phyloP scores from a whole-genome alignment of 1,140 invertebrate species.

The Pseudomyrmex pallidus region DNA sequence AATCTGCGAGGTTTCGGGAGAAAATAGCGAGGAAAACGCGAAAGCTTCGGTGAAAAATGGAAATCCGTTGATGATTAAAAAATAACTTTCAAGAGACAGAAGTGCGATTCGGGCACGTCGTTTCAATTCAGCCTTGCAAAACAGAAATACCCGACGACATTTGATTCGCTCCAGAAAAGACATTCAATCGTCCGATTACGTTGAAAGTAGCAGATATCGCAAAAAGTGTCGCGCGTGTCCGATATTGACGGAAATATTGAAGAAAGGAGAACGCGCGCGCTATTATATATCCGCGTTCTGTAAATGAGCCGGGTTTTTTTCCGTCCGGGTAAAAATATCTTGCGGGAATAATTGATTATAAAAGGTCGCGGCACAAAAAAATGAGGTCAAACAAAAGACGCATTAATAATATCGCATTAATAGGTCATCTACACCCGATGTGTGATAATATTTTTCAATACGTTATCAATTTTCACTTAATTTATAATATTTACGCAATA shows the following conservation, averaged over 20 bases:
- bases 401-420: too few relatives aligned
- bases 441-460: too few relatives aligned
- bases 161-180: slow-evolving; percentile 22
- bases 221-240: slow-evolving; percentile 4
- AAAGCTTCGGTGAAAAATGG: slow-evolving; percentile 13
- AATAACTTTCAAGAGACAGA: slow-evolving; percentile 29
- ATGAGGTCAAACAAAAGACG: background rate
- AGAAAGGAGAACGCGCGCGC: slow-evolving; percentile 9
- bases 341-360: background rate
- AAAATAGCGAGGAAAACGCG: background rate
- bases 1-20: slow-evolving; percentile 13
- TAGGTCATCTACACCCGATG: too few relatives aligned
- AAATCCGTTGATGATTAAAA: slow-evolving; percentile 51
- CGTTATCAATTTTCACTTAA: too few relatives aligned
- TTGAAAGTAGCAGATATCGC: slow-evolving; percentile 9
- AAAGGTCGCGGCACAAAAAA: background rate
- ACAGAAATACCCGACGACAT: slow-evolving; percentile 2
- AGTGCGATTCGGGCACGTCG: background rate
- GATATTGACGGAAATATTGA: slow-evolving; percentile 32
- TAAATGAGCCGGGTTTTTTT: background rate
- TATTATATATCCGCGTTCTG: background rate
- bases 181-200: background rate
- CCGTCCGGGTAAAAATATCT: slow-evolving; percentile 24
- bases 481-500: background rate
- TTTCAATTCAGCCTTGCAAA: background rate